Evolutionary conservation across 2,888 invertebrate species (phyloP), one percentile per base, ranked within the genome.

Genomic region (Pachymerium ferrugineum): DNA sequence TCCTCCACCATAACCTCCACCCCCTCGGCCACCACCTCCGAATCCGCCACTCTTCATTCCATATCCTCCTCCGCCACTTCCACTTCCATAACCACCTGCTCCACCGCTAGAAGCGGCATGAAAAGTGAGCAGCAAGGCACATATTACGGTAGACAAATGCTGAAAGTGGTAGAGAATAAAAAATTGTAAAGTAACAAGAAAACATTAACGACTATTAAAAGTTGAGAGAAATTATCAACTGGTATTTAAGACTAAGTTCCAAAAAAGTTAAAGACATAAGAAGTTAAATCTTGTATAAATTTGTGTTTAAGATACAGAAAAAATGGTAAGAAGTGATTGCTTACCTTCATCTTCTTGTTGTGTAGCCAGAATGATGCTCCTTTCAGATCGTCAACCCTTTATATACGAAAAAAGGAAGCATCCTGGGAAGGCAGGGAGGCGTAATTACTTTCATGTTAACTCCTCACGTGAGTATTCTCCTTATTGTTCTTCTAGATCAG

Each of bases 371-470:
- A 4, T 47, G 47, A 47, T n/a, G 47, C 47, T 47, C 1, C 47
- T 47, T 22, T 1, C 22, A 22, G 22, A 22, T 16, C 16, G 19
- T 2, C 47, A 12, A 19, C n/a, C 22, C 47, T 19, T 47, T 47
- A 47, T 47, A 47, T 47, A 47, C n/a, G 47, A 47, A 47, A 47
- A 47, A 47, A n/a, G n/a, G 47, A 47, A 47, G 47, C 47, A 47
- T 22, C 8, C 47, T 47, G 22, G 47, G 47, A n/a, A 47, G 47
- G 47, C 47, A 47, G 47, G 47, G 47, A 47, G 47, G 47, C 47
- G 47, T 47, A 47, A 47, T 47, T 47, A 19, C 47, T 22, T 47
- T 47, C 47, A 16, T 47, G 8, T 22, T 22, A 47, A 47, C 47
- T 22, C 47, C 47, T 47, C 47, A 16, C 16, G 1, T 16, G 47